phyloP scores from a whole-genome alignment of 2,797 vertebrate species.

The Aratinga solstitialis region DNA sequence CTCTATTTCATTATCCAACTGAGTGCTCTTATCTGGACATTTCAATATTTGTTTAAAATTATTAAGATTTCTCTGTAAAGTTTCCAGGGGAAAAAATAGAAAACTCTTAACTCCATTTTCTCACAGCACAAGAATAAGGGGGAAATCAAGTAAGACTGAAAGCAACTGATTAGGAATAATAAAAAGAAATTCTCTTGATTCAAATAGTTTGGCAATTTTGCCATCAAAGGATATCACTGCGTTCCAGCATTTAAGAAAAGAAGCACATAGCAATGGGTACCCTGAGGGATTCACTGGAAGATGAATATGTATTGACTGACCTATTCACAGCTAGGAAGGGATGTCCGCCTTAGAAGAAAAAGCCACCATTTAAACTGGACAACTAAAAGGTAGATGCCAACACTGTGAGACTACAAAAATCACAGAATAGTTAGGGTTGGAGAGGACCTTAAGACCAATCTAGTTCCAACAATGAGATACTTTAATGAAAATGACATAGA shows the following conservation, averaged over 20 bases:
- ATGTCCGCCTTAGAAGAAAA: neutral
- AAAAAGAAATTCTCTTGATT: neutral
- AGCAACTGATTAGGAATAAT: neutral
- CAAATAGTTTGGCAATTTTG: neutral
- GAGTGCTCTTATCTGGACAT: neutral
- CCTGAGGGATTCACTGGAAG: neutral
- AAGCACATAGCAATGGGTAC: neutral
- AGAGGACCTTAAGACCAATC: neutral
- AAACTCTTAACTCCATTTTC: neutral
- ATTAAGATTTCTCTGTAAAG: conserved; percentile 15
- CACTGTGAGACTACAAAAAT: neutral
- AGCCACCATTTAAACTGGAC: neutral
- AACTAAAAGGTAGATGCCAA: neutral
- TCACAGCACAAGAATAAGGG: neutral
- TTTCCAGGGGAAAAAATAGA: conserved; percentile 14
- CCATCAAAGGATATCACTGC: neutral
- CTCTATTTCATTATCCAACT: neutral
- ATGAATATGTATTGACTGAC: neutral
- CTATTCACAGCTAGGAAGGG: neutral
- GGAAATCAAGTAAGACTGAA: neutral
- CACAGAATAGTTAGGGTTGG: neutral
- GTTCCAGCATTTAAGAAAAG: neutral
- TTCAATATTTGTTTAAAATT: conserved; percentile 50
- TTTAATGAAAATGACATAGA: neutral
- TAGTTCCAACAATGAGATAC: neutral